Percentiles rank a stretch among this genome's conserved stretches.
These are phyloP conservation scores for Stratiomys singularior DNA, from an alignment of 2,888 invertebrate genomes.

Conservation along the genomic window DNA sequence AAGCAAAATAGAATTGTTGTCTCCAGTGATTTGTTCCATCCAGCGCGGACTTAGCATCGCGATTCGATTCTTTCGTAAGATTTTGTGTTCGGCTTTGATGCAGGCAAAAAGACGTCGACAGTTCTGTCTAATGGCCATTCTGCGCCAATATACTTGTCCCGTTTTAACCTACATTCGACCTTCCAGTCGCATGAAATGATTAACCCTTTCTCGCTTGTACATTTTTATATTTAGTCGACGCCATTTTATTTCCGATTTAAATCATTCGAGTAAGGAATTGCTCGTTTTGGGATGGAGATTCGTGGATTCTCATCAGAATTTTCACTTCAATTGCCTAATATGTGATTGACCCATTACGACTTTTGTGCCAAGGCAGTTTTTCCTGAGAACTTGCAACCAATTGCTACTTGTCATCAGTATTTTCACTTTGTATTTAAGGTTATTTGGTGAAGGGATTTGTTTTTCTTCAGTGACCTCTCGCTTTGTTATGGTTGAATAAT, in stretches of 20 bases:
- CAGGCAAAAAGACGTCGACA: background rate
- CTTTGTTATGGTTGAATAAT: conserved; percentile 5
- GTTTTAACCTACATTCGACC: conserved; percentile 21
- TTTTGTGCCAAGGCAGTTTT: no score
- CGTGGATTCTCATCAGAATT: background rate
- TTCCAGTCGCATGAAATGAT: background rate
- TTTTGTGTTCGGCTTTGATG: background rate
- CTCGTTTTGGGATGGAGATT: background rate
- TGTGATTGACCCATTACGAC: no score
- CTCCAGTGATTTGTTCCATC: no score
- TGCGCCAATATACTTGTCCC: background rate
- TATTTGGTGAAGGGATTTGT: conserved; percentile 2
- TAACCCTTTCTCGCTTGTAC: conserved; percentile 20
- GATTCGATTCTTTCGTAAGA: no score
- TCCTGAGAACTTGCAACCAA: no score
- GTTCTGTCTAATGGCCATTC: background rate
- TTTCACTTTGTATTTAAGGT: background rate
- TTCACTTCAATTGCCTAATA: no score
- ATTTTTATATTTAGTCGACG: background rate
- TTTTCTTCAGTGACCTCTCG: background rate
- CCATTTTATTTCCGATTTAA: conserved; percentile 1
- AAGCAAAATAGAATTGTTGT: no score
- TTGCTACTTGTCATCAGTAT: no score
- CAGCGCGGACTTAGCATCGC: no score
- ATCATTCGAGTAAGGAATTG: background rate